Base-by-base conservation (phyloP, 2,888 invertebrate genomes). In the Pantelozetes paolii region DNA sequence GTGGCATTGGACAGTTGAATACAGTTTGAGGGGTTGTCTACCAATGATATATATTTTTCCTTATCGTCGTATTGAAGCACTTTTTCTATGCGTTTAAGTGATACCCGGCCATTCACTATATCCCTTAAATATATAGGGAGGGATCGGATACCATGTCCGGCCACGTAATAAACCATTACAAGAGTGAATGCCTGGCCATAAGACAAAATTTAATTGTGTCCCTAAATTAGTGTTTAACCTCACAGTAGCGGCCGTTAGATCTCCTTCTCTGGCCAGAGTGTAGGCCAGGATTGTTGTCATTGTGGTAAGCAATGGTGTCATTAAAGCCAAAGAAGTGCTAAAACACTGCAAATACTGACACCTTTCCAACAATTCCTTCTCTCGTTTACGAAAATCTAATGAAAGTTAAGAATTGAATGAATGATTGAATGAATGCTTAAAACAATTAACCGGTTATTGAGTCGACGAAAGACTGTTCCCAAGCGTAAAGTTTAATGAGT, bases 401-500 rank as follows among this genome's bases (percentile, higher is more conserved):
- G 23, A 36, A 20, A 42, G 18, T 20, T 40, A 18, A 62, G 18
- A n/a, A 54, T 23, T 9, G 2, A 23, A 54, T 23, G 54, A 54
- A 23, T 54, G 8, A 54, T n/a, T n/a, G n/a, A n/a, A n/a, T 15
- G 28, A 28, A 15, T 3, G 6, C 28, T 6, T 28, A 0, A 67
- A 67, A 40, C 23, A 32, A 26, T 59, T 26, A 76, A 81, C 85
- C 82, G 72, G 81, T 78, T 72, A 86, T 82, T 75, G 82, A 82
- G 45, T 83, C 81, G 62, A 84, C 82, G 79, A 88, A 87, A 73
- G 85, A 83, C 76, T 85, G 84, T 79, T 88, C 88, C 87, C 88
- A 88, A 0, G 86, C 86, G 80, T 87, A 87, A 84, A 88, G 85
- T 81, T 88, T 88, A 75, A 88, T 86, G 30, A 87, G 81, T 79